These are phyloP conservation scores for Tetheella fluctuosa DNA, from an alignment of 2,888 invertebrate species.

Conservation along the genomic window DNA sequence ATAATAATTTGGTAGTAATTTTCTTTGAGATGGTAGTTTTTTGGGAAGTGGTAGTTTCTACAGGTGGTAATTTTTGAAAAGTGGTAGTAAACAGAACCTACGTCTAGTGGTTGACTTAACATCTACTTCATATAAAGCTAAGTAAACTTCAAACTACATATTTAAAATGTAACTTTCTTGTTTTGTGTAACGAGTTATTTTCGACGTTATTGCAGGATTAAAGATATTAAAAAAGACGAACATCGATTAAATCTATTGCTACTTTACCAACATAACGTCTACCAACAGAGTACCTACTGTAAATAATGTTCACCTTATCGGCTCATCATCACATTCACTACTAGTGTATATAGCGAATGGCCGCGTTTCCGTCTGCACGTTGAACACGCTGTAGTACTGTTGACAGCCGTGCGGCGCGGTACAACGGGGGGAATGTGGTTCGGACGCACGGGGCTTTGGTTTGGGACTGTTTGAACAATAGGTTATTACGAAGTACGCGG, in stretches of 20 bases:
- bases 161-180: no score
- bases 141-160: no score
- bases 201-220: not conserved
- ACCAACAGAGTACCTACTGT: no score
- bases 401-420: constrained; percentile 20
- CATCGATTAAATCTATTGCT: not conserved
- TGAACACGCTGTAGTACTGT: constrained; percentile 54
- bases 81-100: no score
- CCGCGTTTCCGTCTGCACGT: constrained; percentile 24
- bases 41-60: no score
- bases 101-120: no score
- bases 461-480: not conserved
- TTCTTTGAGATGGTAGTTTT: no score
- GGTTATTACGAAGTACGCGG: not conserved
- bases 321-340: constrained; percentile 25
- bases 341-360: constrained; percentile 16
- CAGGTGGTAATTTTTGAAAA: no score
- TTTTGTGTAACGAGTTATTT: no score
- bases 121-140: no score
- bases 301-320: constrained; percentile 28
- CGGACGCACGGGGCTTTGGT: constrained; percentile 27
- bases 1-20: no score
- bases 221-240: not conserved
- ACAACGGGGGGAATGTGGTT: constrained; percentile 20
- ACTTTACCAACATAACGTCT: not conserved